Conservation (phyloP, 2,113 vertebrate genomes). For the Semnornis frantzii region DNA sequence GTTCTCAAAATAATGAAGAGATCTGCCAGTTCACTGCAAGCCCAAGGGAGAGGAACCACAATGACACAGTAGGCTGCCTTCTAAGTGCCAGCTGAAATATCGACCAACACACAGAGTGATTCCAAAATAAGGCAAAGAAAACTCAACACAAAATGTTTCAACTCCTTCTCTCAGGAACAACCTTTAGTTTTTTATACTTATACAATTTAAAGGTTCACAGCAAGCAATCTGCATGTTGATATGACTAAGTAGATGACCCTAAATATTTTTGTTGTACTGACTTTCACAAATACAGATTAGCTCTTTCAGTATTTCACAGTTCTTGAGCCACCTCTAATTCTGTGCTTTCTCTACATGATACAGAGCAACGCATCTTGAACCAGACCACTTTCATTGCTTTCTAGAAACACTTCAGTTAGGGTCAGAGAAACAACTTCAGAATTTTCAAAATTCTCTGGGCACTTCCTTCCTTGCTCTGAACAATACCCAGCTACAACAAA, state of each 20-base stretch:
- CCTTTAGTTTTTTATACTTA: accelerated
- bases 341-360: neutral
- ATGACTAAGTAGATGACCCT: neutral
- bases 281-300: neutral
- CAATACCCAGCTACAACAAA: neutral
- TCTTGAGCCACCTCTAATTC: neutral
- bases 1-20: neutral
- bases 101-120: neutral
- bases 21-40: neutral
- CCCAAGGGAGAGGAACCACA: neutral
- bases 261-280: neutral
- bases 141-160: neutral
- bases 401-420: neutral
- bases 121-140: neutral
- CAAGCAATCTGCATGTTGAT: neutral
- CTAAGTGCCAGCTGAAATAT: neutral
- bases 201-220: neutral
- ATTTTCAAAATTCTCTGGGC: neutral
- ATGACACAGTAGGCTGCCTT: neutral
- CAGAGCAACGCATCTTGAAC: neutral
- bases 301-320: neutral
- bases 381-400: neutral
- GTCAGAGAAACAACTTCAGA: neutral
- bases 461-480: neutral
- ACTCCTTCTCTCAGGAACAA: neutral